phyloP scores from a whole-genome alignment of 2,797 vertebrate genomes.

The Danionella dracula region DNA sequence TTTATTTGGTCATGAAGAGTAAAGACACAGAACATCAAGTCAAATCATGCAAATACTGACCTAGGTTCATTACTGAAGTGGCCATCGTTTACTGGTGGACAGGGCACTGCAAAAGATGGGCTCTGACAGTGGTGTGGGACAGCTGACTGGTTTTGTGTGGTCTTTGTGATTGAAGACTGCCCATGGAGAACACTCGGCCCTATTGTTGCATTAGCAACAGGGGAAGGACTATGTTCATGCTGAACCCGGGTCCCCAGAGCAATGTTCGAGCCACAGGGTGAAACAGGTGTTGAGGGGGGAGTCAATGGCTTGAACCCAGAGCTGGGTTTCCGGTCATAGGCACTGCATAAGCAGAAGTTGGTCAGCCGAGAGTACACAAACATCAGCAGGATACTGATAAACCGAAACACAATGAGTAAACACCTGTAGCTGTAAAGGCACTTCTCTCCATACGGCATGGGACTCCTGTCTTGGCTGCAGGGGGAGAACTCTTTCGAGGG shows the following conservation, averaged over 20 bases:
- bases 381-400: neutral
- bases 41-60: slow-evolving; percentile 54
- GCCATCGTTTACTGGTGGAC: slow-evolving; percentile 74
- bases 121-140: slow-evolving; percentile 61
- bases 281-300: slow-evolving; percentile 82
- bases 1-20: too few relatives aligned
- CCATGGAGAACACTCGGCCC: slow-evolving; percentile 53
- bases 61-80: slow-evolving; percentile 86
- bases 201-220: slow-evolving; percentile 47
- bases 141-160: slow-evolving; percentile 51
- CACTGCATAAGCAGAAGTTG: slow-evolving; percentile 67
- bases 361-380: neutral
- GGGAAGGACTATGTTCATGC: slow-evolving; percentile 58
- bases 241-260: slow-evolving; percentile 66
- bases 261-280: slow-evolving; percentile 68
- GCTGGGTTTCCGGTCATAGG: slow-evolving; percentile 90
- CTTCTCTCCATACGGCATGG: slow-evolving; percentile 91
- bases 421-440: slow-evolving; percentile 99
- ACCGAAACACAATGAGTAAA: neutral
- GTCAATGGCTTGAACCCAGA: slow-evolving; percentile 92
- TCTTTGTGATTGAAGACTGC: slow-evolving; percentile 49
- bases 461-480: slow-evolving; percentile 85
- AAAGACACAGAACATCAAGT: too few relatives aligned
- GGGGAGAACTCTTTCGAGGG: slow-evolving; percentile 83
- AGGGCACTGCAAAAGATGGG: slow-evolving; percentile 80